Base-by-base conservation (phyloP, 2,888 invertebrate species). In the Hypolimnas misippus region DNA sequence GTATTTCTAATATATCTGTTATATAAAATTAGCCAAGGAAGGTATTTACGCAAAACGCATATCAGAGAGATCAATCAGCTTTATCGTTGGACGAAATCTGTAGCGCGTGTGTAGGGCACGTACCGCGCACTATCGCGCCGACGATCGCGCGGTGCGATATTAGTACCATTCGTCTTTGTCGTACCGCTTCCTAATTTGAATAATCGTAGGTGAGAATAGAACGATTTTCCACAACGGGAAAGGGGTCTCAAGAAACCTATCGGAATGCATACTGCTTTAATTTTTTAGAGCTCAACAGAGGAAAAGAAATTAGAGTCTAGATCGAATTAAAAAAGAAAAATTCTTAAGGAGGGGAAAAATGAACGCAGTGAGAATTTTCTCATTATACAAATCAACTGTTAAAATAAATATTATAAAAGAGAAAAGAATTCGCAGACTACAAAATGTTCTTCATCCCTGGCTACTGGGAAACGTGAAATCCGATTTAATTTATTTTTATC, bases 401-500 rank as follows among this genome's bases (percentile, higher is more conserved):
- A 89, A 89, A 89, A 87, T 87, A 91, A 91, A 90, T 89, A 89
- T 89, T 90, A 86, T 86, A 88, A 87, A 87, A 84, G 84, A 84
- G 86, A 88, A 89, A 85, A 81, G 84, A 86, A 90, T 89, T 88
- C 79, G 81, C 84, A 83, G 88, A 83, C 87, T 87, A 86, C 86
- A 84, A 88, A 90, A 88, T 82, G 83, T 81, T 84, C 81, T 81
- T 89, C 89, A 85, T 84, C 85, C 82, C 87, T 84, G 85, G 87
- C 88, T 89, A 89, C 90, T 86, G 85, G 87, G 81, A 82, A 88
- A 89, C 83, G 86, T 86, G 87, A 89, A 89, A 90, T 92, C 92
- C 89, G 89, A 92, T 92, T 92, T 92, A 92, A 92, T 92, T 92
- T 92, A 92, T 92, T 92, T 92, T 92, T 92, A 92, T 92, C 92